phyloP scores from a whole-genome alignment of 2,888 invertebrate species.

The Campoplex capitator region DNA sequence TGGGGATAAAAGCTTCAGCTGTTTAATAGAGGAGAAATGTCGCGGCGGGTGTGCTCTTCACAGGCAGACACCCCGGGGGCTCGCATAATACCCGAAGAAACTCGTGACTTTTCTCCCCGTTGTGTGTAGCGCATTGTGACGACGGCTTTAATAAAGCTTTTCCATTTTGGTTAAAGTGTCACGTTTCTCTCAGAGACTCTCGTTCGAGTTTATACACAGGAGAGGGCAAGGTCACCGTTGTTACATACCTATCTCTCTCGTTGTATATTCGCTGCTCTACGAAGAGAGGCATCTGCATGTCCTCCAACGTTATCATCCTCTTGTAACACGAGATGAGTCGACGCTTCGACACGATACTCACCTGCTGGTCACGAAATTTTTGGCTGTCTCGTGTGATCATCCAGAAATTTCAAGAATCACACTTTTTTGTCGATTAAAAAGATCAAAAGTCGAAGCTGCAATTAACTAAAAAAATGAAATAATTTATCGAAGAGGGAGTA shows the following conservation, averaged over 20 bases:
- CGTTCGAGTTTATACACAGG: conserved; percentile 29
- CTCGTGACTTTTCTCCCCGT: conserved; percentile 39
- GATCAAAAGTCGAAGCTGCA: no score
- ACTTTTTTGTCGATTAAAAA: no score
- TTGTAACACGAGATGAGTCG: conserved; percentile 3
- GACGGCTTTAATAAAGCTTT: conserved; percentile 64
- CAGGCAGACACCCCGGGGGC: conserved; percentile 44
- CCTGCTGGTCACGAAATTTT: background rate
- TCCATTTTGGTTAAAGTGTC: conserved; percentile 67
- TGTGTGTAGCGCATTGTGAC: conserved; percentile 32
- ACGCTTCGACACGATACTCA: background rate
- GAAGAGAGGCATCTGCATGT: background rate
- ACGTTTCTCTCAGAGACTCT: conserved; percentile 51
- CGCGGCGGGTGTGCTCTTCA: conserved; percentile 32
- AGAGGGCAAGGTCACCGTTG: background rate
- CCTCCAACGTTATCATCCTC: background rate
- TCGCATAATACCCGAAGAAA: conserved; percentile 56
- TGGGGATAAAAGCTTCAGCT: background rate
- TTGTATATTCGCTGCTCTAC: background rate
- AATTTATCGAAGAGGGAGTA: no score
- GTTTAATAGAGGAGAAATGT: conserved; percentile 47
- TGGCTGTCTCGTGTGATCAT: background rate
- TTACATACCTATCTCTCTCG: no score
- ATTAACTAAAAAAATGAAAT: no score
- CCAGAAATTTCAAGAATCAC: background rate